Conservation (phyloP, 37 sponge, comb jelly and placozoan species). For the Tethya wilhelma region DNA sequence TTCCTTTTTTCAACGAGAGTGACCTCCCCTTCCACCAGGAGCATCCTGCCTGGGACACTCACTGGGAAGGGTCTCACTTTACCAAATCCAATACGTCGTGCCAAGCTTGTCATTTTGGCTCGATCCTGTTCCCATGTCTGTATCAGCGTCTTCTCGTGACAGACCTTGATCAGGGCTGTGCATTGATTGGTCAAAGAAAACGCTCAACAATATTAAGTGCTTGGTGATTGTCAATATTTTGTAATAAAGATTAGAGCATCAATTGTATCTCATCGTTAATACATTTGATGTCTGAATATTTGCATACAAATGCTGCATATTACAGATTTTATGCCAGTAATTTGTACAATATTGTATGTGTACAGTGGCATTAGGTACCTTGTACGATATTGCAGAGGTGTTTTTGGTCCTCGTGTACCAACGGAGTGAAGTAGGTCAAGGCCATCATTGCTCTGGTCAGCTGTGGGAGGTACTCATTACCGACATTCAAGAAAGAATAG, state of each 20-base stretch:
- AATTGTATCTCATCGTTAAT: too few relatives aligned
- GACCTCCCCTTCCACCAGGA: slow-evolving; percentile 66
- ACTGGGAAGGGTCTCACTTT: slow-evolving; percentile 32
- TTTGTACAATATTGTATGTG: background rate
- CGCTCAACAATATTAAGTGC: too few relatives aligned
- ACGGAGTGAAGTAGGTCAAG: slow-evolving; percentile 41
- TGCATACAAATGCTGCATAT: background rate
- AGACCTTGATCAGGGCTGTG: slow-evolving; percentile 27
- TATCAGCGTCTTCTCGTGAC: slow-evolving; percentile 42
- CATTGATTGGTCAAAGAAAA: too few relatives aligned
- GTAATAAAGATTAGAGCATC: too few relatives aligned
- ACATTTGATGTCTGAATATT: background rate
- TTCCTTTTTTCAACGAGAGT: slow-evolving; percentile 52
- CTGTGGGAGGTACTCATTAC: slow-evolving; percentile 53
- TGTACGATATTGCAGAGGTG: slow-evolving; percentile 33
- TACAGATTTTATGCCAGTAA: background rate
- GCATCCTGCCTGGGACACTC: slow-evolving; percentile 49
- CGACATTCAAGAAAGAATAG: slow-evolving; percentile 54
- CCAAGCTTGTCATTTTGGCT: slow-evolving; percentile 29
- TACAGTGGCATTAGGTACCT: slow-evolving; percentile 4
- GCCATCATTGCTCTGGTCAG: slow-evolving; percentile 36
- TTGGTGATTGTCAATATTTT: too few relatives aligned
- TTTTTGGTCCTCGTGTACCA: slow-evolving; percentile 42
- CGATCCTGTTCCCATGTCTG: slow-evolving; percentile 8
- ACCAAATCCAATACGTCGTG: slow-evolving; percentile 45